Evolutionary conservation across 2,888 invertebrate genomes (phyloP).

Genomic region (Muscina levida): DNA sequence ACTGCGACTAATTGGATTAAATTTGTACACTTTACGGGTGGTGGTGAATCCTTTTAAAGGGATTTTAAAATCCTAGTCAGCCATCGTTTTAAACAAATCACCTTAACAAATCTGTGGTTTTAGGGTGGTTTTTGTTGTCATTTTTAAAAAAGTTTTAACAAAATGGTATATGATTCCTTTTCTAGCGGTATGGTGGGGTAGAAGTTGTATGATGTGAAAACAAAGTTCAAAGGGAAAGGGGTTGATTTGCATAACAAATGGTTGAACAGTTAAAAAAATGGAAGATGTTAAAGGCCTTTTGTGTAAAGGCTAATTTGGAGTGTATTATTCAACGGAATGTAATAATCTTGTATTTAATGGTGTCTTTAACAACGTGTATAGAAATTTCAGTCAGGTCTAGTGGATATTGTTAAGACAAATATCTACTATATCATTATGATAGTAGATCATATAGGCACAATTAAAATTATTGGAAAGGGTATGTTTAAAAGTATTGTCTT

Average conservation of each 20-base stretch:
- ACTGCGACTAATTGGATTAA: conserved; percentile 47
- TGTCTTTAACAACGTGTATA: too few relatives aligned
- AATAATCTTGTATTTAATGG: too few relatives aligned
- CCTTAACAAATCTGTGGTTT: conserved; percentile 35
- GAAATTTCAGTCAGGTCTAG: too few relatives aligned
- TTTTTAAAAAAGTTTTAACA: not conserved
- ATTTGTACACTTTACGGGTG: conserved; percentile 15
- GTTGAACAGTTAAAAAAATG: too few relatives aligned
- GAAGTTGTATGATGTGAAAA: not conserved
- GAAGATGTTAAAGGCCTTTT: too few relatives aligned
- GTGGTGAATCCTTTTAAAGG: not conserved
- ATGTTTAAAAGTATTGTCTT: too few relatives aligned
- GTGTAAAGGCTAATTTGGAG: too few relatives aligned
- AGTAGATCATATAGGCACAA: too few relatives aligned
- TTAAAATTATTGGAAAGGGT: too few relatives aligned
- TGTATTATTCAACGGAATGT: too few relatives aligned
- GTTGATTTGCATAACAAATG: conserved; percentile 37
- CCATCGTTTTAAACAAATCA: conserved; percentile 44
- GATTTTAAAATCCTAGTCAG: conserved; percentile 10
- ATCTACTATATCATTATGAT: too few relatives aligned
- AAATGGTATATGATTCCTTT: conserved; percentile 40
- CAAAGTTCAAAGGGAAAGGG: conserved; percentile 5
- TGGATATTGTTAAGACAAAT: too few relatives aligned
- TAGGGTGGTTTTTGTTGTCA: conserved; percentile 10
- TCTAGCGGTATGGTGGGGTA: not conserved